Evolutionary conservation across 2,797 vertebrate species (phyloP).

Genomic region (Pangasius mekongensis): DNA sequence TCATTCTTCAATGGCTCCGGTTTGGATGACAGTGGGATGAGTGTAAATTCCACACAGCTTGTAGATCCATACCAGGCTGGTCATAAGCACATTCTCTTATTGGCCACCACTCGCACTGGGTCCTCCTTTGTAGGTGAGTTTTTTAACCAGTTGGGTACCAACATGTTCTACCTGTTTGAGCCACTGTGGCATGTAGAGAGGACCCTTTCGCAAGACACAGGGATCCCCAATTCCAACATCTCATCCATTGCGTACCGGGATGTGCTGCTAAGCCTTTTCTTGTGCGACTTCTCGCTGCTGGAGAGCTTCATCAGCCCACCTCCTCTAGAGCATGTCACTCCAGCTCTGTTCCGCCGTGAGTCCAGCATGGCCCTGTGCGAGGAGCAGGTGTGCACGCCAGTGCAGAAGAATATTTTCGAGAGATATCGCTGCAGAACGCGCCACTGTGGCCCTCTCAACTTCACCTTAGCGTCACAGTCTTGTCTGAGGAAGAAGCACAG

Average conservation of each 20-base stretch:
- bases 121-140: conserved; percentile 88
- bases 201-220: conserved; percentile 74
- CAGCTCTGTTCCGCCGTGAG: conserved; percentile 80
- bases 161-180: conserved; percentile 87
- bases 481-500: conserved; percentile 79
- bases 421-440: conserved; percentile 82
- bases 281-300: conserved; percentile 82
- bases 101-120: conserved; percentile 86
- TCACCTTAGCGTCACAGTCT: conserved; percentile 78
- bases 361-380: conserved; percentile 85
- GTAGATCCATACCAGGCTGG: conserved; percentile 21
- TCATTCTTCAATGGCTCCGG: conserved; percentile 70
- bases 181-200: conserved; percentile 86
- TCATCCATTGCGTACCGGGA: conserved; percentile 81
- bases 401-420: conserved; percentile 80
- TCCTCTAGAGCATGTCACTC: conserved; percentile 78
- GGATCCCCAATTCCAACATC: conserved; percentile 75
- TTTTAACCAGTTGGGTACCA: conserved; percentile 84
- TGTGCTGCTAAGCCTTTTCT: conserved; percentile 82
- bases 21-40: conserved; percentile 55
- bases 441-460: conserved; percentile 81
- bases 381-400: conserved; percentile 80
- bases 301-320: conserved; percentile 80
- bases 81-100: conserved; percentile 80
- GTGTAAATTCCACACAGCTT: conserved; percentile 69